Conservation (phyloP, 2,113 vertebrate genomes). For the Illadopsis cleaveri region DNA sequence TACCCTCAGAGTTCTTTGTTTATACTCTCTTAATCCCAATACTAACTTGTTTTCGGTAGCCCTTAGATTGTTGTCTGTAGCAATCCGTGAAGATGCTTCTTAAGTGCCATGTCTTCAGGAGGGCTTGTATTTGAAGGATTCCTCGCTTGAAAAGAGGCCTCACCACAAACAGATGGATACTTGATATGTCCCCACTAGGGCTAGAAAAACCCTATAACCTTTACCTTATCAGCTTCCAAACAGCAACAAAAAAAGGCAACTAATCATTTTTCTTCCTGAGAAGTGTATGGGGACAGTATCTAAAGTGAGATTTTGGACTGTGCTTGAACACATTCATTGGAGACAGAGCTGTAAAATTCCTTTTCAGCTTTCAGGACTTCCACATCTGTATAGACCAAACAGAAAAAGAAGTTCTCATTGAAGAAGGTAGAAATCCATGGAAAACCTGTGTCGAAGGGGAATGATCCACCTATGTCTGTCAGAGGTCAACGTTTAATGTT, state of each 20-base stretch:
- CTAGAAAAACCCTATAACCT: neutral
- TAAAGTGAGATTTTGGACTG: neutral
- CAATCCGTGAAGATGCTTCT: neutral
- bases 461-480: neutral
- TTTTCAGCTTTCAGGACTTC: neutral
- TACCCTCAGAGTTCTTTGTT: neutral
- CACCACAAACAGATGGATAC: neutral
- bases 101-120: neutral
- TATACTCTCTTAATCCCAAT: neutral
- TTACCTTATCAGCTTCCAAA: neutral
- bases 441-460: neutral
- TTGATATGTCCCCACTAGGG: neutral
- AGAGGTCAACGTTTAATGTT: neutral
- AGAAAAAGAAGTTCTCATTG: neutral
- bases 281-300: neutral
- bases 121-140: neutral
- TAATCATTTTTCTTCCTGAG: neutral
- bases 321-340: neutral
- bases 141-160: neutral
- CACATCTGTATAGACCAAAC: neutral
- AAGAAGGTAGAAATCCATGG: neutral
- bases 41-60: neutral
- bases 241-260: fast-evolving
- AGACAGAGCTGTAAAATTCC: neutral
- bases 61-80: neutral